Conservation (phyloP, 2,888 invertebrate genomes). For the Euplagia quadripunctaria region DNA sequence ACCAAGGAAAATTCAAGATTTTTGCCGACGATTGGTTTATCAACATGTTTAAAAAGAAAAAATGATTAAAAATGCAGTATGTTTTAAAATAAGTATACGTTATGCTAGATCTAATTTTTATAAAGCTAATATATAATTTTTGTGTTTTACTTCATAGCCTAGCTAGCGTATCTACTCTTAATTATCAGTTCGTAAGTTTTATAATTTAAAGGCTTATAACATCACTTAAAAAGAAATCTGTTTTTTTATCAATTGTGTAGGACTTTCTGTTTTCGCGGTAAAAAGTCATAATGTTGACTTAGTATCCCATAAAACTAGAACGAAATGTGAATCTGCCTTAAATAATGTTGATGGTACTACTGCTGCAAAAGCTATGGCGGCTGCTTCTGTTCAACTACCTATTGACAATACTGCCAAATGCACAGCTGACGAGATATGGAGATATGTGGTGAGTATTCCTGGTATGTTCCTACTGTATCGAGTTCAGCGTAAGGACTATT, state of each 20-base stretch:
- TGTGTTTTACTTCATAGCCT: conserved; percentile 22
- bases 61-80: background rate
- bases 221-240: background rate
- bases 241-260: conserved; percentile 54
- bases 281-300: conserved; percentile 79
- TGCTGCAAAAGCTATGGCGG: conserved; percentile 77
- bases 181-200: conserved; percentile 12
- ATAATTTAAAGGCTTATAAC: conserved; percentile 20
- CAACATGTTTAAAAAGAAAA: conserved; percentile 68
- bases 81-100: conserved; percentile 27
- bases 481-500: conserved; percentile 72
- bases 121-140: conserved; percentile 30
- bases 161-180: conserved; percentile 8
- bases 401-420: conserved; percentile 84
- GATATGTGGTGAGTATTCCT: conserved; percentile 61
- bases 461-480: conserved; percentile 64
- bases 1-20: conserved; percentile 69
- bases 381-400: conserved; percentile 84
- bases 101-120: conserved; percentile 47
- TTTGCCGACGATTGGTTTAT: conserved; percentile 81
- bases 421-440: conserved; percentile 71
- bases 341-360: conserved; percentile 76
- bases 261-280: conserved; percentile 82
- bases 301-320: conserved; percentile 82
- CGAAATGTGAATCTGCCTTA: conserved; percentile 81